Percentiles rank a stretch among this genome's conserved stretches.
phyloP scores from a whole-genome alignment of 1,140 invertebrate genomes.

The Dendroctonus valens region DNA sequence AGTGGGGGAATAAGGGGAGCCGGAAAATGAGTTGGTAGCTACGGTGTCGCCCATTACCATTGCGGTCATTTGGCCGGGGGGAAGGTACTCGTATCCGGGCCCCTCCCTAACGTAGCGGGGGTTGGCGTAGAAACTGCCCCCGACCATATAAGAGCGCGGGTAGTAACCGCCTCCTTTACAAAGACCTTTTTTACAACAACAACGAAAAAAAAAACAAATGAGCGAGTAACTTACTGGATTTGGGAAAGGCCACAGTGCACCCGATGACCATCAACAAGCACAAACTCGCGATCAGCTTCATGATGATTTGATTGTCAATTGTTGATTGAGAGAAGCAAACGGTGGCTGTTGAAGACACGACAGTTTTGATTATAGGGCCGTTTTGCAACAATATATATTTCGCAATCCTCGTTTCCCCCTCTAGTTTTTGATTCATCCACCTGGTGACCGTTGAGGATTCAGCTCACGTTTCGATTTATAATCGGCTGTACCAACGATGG shows the following conservation, averaged over 20 bases:
- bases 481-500: slow-evolving; percentile 16
- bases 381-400: slow-evolving; percentile 20
- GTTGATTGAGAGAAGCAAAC: background rate
- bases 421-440: slow-evolving; percentile 18
- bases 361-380: slow-evolving; percentile 13
- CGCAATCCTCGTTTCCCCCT: slow-evolving; percentile 17
- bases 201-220: slow-evolving; percentile 6
- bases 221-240: slow-evolving; percentile 11
- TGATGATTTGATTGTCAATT: background rate
- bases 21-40: slow-evolving; percentile 38
- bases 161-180: slow-evolving; percentile 14
- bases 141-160: slow-evolving; percentile 46
- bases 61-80: slow-evolving; percentile 41
- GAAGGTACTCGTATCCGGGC: slow-evolving; percentile 29
- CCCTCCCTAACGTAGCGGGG: slow-evolving; percentile 24
- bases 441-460: slow-evolving; percentile 16
- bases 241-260: slow-evolving; percentile 16
- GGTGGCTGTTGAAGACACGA: background rate
- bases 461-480: slow-evolving; percentile 24
- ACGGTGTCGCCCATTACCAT: slow-evolving; percentile 41
- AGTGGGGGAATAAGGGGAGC: slow-evolving; percentile 6
- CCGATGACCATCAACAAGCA: slow-evolving; percentile 17
- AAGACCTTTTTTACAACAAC: background rate
- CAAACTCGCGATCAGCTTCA: slow-evolving; percentile 14
- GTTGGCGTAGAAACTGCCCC: slow-evolving; percentile 45